Evolutionary conservation across 1,140 invertebrate genomes (phyloP).

Genomic region (Zaprionus camerounensis): DNA sequence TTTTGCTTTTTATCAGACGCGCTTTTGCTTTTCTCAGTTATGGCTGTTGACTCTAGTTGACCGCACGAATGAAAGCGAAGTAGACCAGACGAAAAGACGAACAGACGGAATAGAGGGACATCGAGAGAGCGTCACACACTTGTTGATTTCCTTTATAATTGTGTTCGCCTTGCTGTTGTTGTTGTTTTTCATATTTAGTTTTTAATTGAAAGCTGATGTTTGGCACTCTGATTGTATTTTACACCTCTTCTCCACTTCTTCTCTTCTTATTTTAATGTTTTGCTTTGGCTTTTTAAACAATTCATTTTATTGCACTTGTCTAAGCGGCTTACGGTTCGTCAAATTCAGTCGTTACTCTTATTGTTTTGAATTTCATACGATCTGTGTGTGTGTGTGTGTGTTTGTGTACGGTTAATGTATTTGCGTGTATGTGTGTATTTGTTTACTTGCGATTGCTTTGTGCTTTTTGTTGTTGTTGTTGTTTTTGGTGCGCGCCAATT

Average conservation of each 20-base stretch:
- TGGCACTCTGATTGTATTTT: constrained; percentile 51
- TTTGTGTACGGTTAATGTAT: background rate
- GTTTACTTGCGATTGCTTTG: constrained; percentile 4
- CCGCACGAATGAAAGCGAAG: constrained; percentile 77
- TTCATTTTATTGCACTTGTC: constrained; percentile 57
- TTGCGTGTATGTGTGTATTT: background rate
- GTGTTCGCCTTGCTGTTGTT: constrained; percentile 43
- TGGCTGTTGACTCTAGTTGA: constrained; percentile 65
- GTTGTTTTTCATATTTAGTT: constrained; percentile 53
- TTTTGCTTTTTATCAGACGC: constrained; percentile 46
- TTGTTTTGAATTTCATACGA: constrained; percentile 23
- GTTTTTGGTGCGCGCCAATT: constrained; percentile 39
- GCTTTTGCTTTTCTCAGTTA: constrained; percentile 25
- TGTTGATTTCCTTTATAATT: constrained; percentile 73
- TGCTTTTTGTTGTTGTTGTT: background rate
- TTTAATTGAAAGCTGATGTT: constrained; percentile 53
- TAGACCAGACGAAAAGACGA: constrained; percentile 40
- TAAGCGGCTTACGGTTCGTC: constrained; percentile 20
- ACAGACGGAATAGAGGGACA: constrained; percentile 25
- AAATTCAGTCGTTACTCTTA: constrained; percentile 8
- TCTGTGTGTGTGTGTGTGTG: background rate
- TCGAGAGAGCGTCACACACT: constrained; percentile 59
- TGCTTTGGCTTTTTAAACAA: constrained; percentile 37
- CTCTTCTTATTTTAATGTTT: constrained; percentile 52
- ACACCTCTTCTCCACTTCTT: constrained; percentile 27